These are phyloP conservation scores for Scelioninae gen. 1 DNA, from an alignment of 2,888 invertebrate genomes.

Conservation along the genomic window DNA sequence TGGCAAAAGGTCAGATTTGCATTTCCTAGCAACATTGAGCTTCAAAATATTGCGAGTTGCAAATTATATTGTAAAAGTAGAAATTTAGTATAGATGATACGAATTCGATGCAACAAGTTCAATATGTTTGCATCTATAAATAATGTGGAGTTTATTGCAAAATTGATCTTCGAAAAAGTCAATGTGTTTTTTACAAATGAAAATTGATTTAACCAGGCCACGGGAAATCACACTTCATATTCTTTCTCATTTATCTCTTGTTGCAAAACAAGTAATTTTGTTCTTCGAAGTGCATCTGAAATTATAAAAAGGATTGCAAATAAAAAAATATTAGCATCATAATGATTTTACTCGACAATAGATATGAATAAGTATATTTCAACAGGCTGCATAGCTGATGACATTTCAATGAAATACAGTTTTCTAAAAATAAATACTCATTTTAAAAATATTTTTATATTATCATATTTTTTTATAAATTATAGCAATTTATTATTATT, in stretches of 20 bases:
- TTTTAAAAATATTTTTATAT: too few relatives aligned
- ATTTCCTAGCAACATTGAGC: background rate
- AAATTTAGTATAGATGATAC: too few relatives aligned
- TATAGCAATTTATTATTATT: too few relatives aligned
- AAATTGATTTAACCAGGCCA: conserved; percentile 12
- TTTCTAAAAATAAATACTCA: too few relatives aligned
- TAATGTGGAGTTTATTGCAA: background rate
- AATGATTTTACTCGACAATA: conserved; percentile 3
- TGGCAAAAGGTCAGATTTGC: conserved; percentile 7
- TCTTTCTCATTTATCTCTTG: background rate
- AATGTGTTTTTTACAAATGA: background rate
- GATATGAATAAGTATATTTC: background rate
- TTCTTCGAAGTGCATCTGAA: background rate
- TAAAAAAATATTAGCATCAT: conserved; percentile 6
- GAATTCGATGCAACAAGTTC: conserved; percentile 1
- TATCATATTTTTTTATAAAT: too few relatives aligned
- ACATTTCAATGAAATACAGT: background rate
- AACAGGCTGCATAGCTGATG: background rate
- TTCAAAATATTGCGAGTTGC: background rate
- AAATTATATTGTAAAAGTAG: conserved; percentile 2
- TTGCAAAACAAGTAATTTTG: conserved; percentile 4
- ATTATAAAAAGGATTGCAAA: background rate
- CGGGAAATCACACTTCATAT: background rate
- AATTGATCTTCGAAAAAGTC: background rate
- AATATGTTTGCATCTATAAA: background rate